Percentiles rank a stretch among this genome's conserved stretches.
These are phyloP conservation scores for Mus caroli DNA, from an alignment of 2,797 vertebrate genomes.

Conservation along the genomic window DNA sequence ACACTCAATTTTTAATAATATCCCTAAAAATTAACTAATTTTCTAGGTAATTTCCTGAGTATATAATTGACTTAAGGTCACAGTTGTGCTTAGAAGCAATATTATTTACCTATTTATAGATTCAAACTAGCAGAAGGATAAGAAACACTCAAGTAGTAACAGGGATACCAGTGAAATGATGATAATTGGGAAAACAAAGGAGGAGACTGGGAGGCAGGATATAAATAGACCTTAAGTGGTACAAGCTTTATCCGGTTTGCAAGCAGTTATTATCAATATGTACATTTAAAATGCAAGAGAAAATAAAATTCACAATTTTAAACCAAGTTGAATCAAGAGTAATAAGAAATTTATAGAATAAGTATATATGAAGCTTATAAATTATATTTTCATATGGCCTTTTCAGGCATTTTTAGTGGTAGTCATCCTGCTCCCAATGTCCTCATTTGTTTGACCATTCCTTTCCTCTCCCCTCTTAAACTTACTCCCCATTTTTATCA, in stretches of 20 bases:
- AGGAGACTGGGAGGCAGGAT: background rate
- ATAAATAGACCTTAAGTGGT: background rate
- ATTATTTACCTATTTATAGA: background rate
- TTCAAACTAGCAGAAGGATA: background rate
- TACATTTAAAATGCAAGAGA: background rate
- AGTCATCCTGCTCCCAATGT: background rate
- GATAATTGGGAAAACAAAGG: background rate
- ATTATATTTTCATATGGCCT: background rate
- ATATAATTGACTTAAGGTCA: background rate
- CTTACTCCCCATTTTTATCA: background rate
- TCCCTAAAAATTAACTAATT: background rate
- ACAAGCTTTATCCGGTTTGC: accelerated
- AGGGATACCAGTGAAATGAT: background rate
- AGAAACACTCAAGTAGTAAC: background rate
- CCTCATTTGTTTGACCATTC: too few relatives aligned
- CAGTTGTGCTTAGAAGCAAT: background rate
- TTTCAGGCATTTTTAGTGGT: background rate
- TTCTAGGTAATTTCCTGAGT: background rate
- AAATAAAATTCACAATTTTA: background rate
- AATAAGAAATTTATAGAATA: background rate
- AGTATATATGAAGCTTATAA: background rate
- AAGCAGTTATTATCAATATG: background rate
- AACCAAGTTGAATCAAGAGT: background rate
- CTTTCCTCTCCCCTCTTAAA: background rate
- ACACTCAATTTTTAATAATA: background rate